Evolutionary conservation across 2,888 invertebrate genomes (phyloP).

Genomic region (Nomada flava): DNA sequence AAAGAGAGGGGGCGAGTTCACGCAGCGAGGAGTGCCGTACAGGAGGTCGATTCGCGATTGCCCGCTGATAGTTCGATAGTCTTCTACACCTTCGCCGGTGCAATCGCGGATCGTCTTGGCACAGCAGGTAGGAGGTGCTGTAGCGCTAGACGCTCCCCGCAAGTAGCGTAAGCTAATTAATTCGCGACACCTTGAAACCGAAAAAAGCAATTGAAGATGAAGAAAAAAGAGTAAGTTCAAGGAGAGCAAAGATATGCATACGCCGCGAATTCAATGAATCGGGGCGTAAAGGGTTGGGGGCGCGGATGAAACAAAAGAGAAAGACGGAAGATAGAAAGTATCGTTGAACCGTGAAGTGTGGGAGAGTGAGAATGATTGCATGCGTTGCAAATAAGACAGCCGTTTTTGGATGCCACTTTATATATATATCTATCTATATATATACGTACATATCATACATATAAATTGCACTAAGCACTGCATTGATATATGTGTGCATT

Average conservation of each 20-base stretch:
- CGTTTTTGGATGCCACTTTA: conserved; percentile 84
- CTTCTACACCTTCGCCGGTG: background rate
- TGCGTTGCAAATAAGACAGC: conserved; percentile 83
- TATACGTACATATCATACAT: conserved; percentile 82
- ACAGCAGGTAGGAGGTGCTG: conserved; percentile 81
- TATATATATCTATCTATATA: conserved; percentile 78
- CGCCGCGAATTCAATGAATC: conserved; percentile 21
- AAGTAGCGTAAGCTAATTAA: conserved; percentile 81
- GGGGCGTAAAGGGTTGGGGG: background rate
- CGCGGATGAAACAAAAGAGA: conserved; percentile 35
- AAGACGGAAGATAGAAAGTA: conserved; percentile 60
- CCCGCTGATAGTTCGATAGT: conserved; percentile 35
- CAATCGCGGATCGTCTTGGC: conserved; percentile 71
- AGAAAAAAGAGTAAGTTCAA: background rate
- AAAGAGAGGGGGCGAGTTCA: conserved; percentile 58
- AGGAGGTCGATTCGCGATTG: conserved; percentile 60
- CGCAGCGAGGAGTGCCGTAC: conserved; percentile 82
- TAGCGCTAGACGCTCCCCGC: conserved; percentile 81
- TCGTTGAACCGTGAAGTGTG: conserved; percentile 77
- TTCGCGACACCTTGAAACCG: conserved; percentile 61
- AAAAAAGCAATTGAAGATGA: background rate
- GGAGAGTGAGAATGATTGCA: conserved; percentile 85
- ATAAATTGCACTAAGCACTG: conserved; percentile 84
- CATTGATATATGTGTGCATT: conserved; percentile 84
- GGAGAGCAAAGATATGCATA: conserved; percentile 9